A percentile compares a stretch with the other conserved stretches of the same genome.
These are phyloP conservation scores for Pachymerium ferrugineum DNA, from an alignment of 2,888 invertebrate genomes.

Conservation along the genomic window DNA sequence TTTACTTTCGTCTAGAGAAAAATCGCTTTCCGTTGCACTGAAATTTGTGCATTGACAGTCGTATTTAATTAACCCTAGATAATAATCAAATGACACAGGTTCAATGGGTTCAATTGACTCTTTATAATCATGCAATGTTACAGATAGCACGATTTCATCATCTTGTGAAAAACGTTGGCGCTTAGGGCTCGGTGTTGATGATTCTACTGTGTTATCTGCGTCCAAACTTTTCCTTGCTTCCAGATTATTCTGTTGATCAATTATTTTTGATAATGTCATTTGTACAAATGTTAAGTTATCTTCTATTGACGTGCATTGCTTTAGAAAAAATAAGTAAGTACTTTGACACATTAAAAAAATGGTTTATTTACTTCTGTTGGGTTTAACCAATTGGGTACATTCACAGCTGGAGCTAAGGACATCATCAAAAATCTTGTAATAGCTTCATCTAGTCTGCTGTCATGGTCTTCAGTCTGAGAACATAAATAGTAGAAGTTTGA, in stretches of 20 bases:
- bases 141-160: no score
- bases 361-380: slow-evolving; percentile 34
- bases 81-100: not conserved
- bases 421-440: slow-evolving; percentile 62
- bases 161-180: no score
- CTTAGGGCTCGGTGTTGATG: no score
- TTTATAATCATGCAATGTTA: not conserved
- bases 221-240: no score
- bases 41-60: no score
- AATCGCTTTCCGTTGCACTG: not conserved
- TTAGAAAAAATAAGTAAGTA: not conserved
- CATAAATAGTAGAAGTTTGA: not conserved
- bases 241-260: not conserved
- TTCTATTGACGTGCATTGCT: not conserved
- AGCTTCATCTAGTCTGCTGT: slow-evolving; percentile 58
- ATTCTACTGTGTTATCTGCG: no score
- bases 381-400: slow-evolving; percentile 32
- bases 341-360: not conserved
- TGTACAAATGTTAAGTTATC: not conserved
- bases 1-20: not conserved
- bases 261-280: not conserved
- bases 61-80: not conserved
- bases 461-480: slow-evolving; percentile 48
- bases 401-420: slow-evolving; percentile 32
- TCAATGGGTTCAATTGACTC: not conserved